These are phyloP conservation scores for Rhynchonycteris naso DNA, from an alignment of 2,797 vertebrate genomes.

Conservation along the genomic window DNA sequence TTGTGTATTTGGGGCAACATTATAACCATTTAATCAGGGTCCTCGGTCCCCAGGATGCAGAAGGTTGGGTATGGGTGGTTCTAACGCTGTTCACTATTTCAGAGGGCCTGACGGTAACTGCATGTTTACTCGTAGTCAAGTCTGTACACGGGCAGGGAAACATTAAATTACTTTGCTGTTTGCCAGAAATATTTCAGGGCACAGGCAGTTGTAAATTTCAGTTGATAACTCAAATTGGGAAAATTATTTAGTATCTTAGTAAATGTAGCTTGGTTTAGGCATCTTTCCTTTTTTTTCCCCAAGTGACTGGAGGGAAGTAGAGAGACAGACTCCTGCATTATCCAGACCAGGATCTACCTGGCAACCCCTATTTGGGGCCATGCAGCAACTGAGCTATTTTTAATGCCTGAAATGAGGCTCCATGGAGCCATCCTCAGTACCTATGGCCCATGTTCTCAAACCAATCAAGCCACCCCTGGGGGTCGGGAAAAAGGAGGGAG, in stretches of 20 bases:
- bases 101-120: conserved; percentile 39
- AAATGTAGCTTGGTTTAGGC: conserved; percentile 27
- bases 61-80: conserved; percentile 22
- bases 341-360: too few species aligned
- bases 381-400: too few species aligned
- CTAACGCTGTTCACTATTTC: conserved; percentile 49
- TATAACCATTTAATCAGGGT: conserved; percentile 57
- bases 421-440: too few species aligned
- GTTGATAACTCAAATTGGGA: conserved; percentile 11
- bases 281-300: not conserved
- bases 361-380: too few species aligned
- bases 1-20: conserved; percentile 30
- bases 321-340: too few species aligned
- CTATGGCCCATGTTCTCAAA: too few species aligned
- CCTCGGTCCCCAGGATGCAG: not conserved
- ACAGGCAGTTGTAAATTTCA: not conserved
- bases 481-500: too few species aligned
- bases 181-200: conserved; percentile 36
- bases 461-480: too few species aligned
- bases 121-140: not conserved
- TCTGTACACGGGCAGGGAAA: conserved; percentile 12
- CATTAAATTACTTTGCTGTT: conserved; percentile 45
- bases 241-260: conserved; percentile 47
- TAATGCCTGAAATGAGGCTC: too few species aligned
- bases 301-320: too few species aligned